These are phyloP conservation scores for Schizotus pectinicornis DNA, from an alignment of 2,888 invertebrate species.

Conservation along the genomic window DNA sequence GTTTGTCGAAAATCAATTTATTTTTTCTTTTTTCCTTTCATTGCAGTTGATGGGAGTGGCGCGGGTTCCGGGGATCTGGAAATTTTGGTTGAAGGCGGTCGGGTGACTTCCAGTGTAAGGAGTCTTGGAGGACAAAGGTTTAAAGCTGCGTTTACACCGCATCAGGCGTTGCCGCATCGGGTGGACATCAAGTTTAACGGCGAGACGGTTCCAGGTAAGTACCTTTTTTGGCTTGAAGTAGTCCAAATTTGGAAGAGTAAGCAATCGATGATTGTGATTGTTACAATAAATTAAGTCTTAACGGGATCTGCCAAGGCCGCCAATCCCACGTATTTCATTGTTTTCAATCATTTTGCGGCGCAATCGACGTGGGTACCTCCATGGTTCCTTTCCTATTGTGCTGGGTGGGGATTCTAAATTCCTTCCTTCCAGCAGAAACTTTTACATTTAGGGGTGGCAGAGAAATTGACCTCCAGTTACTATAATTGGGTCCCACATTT, in stretches of 20 bases:
- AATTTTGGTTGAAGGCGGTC: conserved; percentile 92
- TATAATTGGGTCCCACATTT: too few species aligned
- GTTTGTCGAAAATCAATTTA: conserved; percentile 1
- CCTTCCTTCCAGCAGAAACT: too few species aligned
- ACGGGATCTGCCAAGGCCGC: neutral
- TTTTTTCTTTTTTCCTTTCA: neutral
- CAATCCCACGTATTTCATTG: neutral
- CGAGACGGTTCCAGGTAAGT: conserved; percentile 87
- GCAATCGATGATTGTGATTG: neutral
- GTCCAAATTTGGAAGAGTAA: neutral
- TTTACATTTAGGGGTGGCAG: too few species aligned
- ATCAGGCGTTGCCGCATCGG: conserved; percentile 81
- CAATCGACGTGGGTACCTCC: too few species aligned
- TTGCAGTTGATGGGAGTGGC: conserved; percentile 87
- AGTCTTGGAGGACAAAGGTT: conserved; percentile 89
- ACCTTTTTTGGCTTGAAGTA: neutral
- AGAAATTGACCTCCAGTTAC: too few species aligned
- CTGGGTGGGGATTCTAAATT: too few species aligned
- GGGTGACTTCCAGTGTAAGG: conserved; percentile 92
- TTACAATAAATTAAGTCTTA: neutral
- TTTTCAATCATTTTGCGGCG: neutral
- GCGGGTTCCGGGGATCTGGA: conserved; percentile 98
- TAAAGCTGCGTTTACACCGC: conserved; percentile 92
- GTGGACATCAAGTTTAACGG: conserved; percentile 96
- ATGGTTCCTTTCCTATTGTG: too few species aligned